These are phyloP conservation scores for Xiphias gladius DNA, from an alignment of 2,113 vertebrate genomes.

Conservation along the genomic window DNA sequence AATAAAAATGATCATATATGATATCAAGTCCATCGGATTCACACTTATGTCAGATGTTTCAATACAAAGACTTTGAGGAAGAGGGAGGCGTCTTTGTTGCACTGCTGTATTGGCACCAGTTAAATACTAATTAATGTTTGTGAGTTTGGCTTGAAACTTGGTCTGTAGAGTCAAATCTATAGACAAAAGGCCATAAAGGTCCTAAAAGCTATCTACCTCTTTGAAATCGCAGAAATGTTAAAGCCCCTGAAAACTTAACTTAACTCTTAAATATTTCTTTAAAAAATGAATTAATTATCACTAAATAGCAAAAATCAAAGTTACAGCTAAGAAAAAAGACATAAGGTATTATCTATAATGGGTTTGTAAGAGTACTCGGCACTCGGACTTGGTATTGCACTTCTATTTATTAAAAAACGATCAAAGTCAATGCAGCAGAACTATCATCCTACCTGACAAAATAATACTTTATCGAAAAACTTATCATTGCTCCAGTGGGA, in stretches of 20 bases:
- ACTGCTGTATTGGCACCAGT: neutral
- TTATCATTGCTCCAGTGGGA: conserved; percentile 5
- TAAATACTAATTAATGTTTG: neutral
- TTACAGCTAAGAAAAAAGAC: too few species aligned
- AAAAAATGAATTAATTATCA: neutral
- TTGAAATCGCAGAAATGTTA: neutral
- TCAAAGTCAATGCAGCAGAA: too few species aligned
- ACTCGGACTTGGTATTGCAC: neutral
- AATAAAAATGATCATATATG: conserved; percentile 15
- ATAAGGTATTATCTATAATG: too few species aligned
- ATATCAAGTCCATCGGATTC: conserved; percentile 18
- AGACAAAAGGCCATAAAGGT: neutral
- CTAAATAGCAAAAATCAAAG: neutral
- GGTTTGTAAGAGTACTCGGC: too few species aligned
- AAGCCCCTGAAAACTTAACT: neutral
- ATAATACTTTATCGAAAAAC: too few species aligned
- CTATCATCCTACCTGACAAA: too few species aligned
- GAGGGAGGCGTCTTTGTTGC: neutral
- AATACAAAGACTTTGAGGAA: neutral
- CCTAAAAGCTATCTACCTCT: neutral
- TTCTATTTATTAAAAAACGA: too few species aligned
- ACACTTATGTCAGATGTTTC: neutral
- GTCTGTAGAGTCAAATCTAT: neutral
- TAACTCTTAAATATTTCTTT: too few species aligned
- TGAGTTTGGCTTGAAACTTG: neutral